Evolutionary conservation across 2,888 invertebrate genomes (phyloP).

Genomic region (Blastobasis adustella): DNA sequence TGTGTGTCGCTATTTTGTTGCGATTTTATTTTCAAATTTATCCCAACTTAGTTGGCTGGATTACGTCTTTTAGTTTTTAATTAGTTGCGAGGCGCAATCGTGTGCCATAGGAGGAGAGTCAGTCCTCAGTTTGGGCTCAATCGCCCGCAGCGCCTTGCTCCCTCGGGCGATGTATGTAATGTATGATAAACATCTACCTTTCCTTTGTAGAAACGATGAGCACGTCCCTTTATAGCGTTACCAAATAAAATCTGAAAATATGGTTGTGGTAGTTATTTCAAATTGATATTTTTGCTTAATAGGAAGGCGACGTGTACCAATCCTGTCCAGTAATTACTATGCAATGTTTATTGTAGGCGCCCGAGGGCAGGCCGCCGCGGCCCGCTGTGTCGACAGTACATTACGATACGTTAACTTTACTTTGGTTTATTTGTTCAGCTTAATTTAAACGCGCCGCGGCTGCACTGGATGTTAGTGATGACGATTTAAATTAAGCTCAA

Average conservation of each 20-base stretch:
- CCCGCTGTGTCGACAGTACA: slow-evolving; percentile 25
- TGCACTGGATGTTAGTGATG: slow-evolving; percentile 31
- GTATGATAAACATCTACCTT: slow-evolving; percentile 32
- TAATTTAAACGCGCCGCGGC: slow-evolving; percentile 54
- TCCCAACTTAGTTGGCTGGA: slow-evolving; percentile 69
- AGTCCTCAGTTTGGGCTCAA: slow-evolving; percentile 27
- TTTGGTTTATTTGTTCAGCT: slow-evolving; percentile 66
- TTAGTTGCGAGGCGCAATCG: slow-evolving; percentile 32
- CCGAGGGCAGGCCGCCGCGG: slow-evolving; percentile 3
- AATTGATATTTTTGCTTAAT: slow-evolving; percentile 61
- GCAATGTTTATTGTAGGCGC: slow-evolving; percentile 26
- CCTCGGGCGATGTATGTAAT: slow-evolving; percentile 31
- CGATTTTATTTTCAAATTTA: slow-evolving; percentile 48
- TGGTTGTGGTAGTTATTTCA: slow-evolving; percentile 73
- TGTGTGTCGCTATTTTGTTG: slow-evolving; percentile 52
- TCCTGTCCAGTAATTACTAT: slow-evolving; percentile 25
- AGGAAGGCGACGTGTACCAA: slow-evolving; percentile 46
- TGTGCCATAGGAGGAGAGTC: slow-evolving; percentile 35
- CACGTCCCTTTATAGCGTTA: slow-evolving; percentile 54
- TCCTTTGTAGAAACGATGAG: slow-evolving; percentile 32
- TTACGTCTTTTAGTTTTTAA: slow-evolving; percentile 38
- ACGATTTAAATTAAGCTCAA: slow-evolving; percentile 72
- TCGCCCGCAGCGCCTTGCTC: slow-evolving; percentile 29
- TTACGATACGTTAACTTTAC: slow-evolving; percentile 31
- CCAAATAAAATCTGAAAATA: slow-evolving; percentile 61